Conservation (phyloP, 2,888 invertebrate genomes). For the Tribolium freemani region DNA sequence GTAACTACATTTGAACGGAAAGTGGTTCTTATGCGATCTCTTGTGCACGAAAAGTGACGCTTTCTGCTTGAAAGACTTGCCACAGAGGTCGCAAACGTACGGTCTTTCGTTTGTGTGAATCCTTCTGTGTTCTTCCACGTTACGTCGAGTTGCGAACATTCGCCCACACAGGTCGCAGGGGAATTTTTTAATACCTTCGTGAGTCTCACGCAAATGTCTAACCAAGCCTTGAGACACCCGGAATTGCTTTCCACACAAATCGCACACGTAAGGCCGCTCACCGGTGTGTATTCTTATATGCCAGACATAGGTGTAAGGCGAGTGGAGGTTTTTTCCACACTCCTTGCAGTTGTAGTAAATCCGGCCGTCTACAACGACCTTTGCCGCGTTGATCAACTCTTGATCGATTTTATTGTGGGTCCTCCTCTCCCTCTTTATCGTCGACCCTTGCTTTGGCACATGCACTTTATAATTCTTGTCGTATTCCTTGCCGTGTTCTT, state of each 20-base stretch:
- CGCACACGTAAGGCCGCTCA: slow-evolving; percentile 77
- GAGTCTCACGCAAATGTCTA: slow-evolving; percentile 75
- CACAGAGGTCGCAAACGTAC: slow-evolving; percentile 73
- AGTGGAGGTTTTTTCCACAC: slow-evolving; percentile 74
- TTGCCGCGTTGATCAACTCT: slow-evolving; percentile 66
- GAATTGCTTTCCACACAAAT: slow-evolving; percentile 77
- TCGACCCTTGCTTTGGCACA: neutral
- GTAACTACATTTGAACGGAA: slow-evolving; percentile 73
- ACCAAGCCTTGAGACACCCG: slow-evolving; percentile 76
- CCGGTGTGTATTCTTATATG: slow-evolving; percentile 77
- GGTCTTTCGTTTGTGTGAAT: slow-evolving; percentile 75
- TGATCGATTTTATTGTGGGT: slow-evolving; percentile 64
- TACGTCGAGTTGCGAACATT: slow-evolving; percentile 74
- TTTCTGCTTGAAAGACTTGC: slow-evolving; percentile 77
- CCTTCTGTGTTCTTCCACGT: slow-evolving; percentile 73
- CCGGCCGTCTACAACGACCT: slow-evolving; percentile 69
- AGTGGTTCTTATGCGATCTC: slow-evolving; percentile 72
- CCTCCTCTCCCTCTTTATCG: slow-evolving; percentile 46
- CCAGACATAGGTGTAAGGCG: slow-evolving; percentile 75
- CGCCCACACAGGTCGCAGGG: slow-evolving; percentile 72
- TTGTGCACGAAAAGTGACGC: slow-evolving; percentile 76
- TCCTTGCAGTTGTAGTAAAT: slow-evolving; percentile 72
- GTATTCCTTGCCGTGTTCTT: slow-evolving; percentile 52
- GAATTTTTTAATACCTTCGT: slow-evolving; percentile 74
- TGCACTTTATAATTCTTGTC: slow-evolving; percentile 6